Evolutionary conservation across 2,888 invertebrate species (phyloP).

Genomic region (Nowickia ferox): DNA sequence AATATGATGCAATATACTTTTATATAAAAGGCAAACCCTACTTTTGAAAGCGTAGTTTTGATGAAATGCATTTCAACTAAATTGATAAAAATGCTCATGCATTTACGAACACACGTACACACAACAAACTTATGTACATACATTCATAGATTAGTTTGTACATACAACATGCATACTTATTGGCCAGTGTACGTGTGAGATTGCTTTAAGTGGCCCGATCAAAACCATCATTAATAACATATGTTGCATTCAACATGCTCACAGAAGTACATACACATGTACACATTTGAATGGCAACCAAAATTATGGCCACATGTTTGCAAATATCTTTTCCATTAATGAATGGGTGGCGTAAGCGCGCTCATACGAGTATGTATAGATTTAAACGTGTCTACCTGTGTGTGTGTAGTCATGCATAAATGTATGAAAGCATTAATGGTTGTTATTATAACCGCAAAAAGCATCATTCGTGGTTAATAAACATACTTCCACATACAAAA

Average conservation of each 20-base stretch:
- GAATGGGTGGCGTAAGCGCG: too few species aligned
- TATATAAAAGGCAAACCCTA: not conserved
- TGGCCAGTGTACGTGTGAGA: not conserved
- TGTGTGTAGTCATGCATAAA: not conserved
- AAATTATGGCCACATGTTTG: conserved; percentile 47
- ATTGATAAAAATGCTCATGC: not conserved
- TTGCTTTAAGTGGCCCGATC: conserved; percentile 19
- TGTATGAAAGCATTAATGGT: not conserved
- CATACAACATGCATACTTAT: too few species aligned
- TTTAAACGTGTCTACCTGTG: not conserved
- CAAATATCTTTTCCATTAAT: conserved; percentile 11
- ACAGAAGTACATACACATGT: not conserved
- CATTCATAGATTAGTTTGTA: not conserved
- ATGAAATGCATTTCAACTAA: not conserved
- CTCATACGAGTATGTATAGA: not conserved
- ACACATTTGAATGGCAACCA: conserved; percentile 33
- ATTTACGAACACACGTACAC: not conserved
- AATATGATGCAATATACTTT: too few species aligned
- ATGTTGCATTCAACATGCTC: conserved; percentile 30
- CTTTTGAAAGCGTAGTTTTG: not conserved
- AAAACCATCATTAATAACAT: conserved; percentile 49
- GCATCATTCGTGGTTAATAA: conserved; percentile 57
- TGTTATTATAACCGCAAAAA: conserved; percentile 63
- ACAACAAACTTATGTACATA: not conserved
- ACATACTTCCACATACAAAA: conserved; percentile 7